Percentiles rank a stretch among this genome's conserved stretches.
phyloP scores from a whole-genome alignment of 2,888 invertebrate species.

The Dendrolimus pini region DNA sequence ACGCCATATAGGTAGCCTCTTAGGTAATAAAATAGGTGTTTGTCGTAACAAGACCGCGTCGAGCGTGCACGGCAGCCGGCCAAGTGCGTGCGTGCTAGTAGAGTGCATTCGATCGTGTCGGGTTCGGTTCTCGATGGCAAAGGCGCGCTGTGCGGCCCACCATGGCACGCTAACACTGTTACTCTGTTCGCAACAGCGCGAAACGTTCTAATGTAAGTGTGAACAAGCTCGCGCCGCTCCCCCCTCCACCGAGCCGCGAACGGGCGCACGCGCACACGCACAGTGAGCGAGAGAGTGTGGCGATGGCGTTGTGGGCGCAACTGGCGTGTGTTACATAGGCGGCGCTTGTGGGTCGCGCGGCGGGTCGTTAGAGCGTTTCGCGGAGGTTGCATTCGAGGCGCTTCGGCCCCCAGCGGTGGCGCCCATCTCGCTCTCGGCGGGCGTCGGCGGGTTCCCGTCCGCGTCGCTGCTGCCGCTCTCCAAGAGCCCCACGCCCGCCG shows the following conservation, averaged over 20 bases:
- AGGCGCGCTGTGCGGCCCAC: constrained; percentile 21
- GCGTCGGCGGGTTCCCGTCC: constrained; percentile 76
- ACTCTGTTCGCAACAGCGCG: constrained; percentile 55
- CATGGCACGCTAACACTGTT: constrained; percentile 25
- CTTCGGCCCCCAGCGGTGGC: constrained; percentile 81
- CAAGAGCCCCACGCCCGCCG: constrained; percentile 88
- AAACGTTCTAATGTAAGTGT: constrained; percentile 59
- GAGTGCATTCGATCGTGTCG: background rate
- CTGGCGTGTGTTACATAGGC: constrained; percentile 6
- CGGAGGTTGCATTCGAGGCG: constrained; percentile 85
- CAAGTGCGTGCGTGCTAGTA: background rate
- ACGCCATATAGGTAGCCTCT: too few species aligned
- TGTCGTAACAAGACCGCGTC: too few species aligned
- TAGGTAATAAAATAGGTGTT: too few species aligned
- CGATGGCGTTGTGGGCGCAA: background rate
- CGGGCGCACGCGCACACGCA: constrained; percentile 4
- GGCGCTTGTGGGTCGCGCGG: constrained; percentile 9
- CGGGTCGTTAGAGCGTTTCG: constrained; percentile 80
- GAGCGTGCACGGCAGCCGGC: background rate
- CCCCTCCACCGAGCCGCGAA: constrained; percentile 7
- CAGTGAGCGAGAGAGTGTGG: constrained; percentile 7
- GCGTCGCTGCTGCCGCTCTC: constrained; percentile 84
- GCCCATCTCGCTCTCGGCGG: constrained; percentile 89
- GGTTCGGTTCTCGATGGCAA: background rate
- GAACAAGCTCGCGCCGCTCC: constrained; percentile 11